phyloP scores from a whole-genome alignment of 2,888 invertebrate species.

The Spodoptera littoralis region DNA sequence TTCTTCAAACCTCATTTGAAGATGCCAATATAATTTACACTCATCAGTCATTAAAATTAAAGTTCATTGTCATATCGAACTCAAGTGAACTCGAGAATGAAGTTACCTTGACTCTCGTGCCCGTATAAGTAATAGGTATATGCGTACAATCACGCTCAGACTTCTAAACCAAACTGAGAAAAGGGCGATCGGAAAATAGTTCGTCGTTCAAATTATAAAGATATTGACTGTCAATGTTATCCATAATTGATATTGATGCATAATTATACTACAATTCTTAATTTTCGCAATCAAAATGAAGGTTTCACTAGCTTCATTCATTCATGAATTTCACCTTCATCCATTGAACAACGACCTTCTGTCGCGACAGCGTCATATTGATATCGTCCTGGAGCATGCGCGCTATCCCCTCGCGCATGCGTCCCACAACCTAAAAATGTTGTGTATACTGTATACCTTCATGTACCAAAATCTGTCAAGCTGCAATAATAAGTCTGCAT shows the following conservation, averaged over 20 bases:
- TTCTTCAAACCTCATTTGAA: no score
- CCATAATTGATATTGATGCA: not conserved
- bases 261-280: conserved; percentile 12
- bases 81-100: no score
- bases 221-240: no score
- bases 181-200: no score
- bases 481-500: conserved; percentile 74
- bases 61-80: no score
- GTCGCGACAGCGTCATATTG: conserved; percentile 78
- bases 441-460: conserved; percentile 77
- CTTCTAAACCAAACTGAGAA: no score
- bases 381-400: conserved; percentile 78
- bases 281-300: conserved; percentile 43
- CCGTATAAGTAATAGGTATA: no score
- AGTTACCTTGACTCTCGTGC: no score
- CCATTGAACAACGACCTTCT: conserved; percentile 80
- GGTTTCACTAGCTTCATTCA: conserved; percentile 61
- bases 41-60: no score
- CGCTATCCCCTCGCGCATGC: conserved; percentile 66
- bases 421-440: conserved; percentile 67
- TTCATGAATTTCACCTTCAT: conserved; percentile 79
- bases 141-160: no score
- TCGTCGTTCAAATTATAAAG: no score
- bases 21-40: no score
- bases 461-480: conserved; percentile 76